Conservation (phyloP, 2,888 invertebrate genomes). For the Cheilosia pagana region DNA sequence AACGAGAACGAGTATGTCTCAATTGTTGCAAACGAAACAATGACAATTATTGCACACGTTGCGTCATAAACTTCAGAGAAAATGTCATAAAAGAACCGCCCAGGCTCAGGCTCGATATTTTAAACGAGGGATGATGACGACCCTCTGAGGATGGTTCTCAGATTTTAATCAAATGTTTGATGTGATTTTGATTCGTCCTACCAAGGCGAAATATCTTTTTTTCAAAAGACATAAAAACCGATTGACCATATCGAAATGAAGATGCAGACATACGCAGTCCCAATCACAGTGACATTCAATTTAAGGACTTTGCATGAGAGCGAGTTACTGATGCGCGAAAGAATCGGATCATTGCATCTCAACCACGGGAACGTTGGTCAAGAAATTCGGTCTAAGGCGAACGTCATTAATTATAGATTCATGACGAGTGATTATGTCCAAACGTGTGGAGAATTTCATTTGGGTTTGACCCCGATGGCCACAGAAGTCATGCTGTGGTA, state of each 20-base stretch:
- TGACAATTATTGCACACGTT: constrained; percentile 38
- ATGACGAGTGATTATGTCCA: background rate
- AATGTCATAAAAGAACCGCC: constrained; percentile 39
- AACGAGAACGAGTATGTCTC: constrained; percentile 18
- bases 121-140: background rate
- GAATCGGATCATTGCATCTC: background rate
- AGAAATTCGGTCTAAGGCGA: background rate
- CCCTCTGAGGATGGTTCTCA: constrained; percentile 20
- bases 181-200: constrained; percentile 19
- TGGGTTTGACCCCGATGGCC: constrained; percentile 32
- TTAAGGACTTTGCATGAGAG: constrained; percentile 22
- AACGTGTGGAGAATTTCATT: constrained; percentile 4
- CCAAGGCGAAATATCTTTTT: constrained; percentile 15
- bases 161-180: constrained; percentile 11
- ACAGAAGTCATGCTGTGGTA: constrained; percentile 15
- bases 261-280: background rate
- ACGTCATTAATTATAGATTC: constrained; percentile 37
- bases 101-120: background rate
- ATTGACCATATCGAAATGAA: constrained; percentile 33
- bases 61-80: constrained; percentile 48
- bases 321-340: constrained; percentile 32
- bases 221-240: constrained; percentile 16
- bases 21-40: constrained; percentile 25
- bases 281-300: constrained; percentile 14
- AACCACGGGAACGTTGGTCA: constrained; percentile 9